Percentiles rank a stretch among this genome's conserved stretches.
phyloP scores from a whole-genome alignment of 1,140 invertebrate species.

The Drosophila orosa region DNA sequence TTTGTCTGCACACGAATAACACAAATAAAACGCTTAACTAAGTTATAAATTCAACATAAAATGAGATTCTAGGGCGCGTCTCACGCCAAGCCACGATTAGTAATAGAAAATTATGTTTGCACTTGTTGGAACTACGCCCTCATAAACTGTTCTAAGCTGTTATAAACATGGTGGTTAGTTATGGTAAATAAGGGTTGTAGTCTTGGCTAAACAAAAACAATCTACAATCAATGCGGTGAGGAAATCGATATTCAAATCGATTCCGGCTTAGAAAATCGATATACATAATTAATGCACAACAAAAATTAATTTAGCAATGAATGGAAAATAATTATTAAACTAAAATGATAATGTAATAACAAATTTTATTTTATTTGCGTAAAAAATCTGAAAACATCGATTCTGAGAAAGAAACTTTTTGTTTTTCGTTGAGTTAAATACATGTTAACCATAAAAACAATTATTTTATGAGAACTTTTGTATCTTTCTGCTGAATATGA shows the following conservation, averaged over 20 bases:
- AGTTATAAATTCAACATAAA: conserved; percentile 38
- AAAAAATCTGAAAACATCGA: no score
- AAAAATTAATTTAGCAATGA: no score
- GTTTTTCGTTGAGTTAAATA: no score
- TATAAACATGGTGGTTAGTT: neutral
- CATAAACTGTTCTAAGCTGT: conserved; percentile 32
- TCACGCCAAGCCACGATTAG: conserved; percentile 54
- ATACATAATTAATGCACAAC: neutral
- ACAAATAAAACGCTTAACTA: conserved; percentile 15
- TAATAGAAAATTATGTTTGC: conserved; percentile 66
- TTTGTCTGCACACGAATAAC: conserved; percentile 19
- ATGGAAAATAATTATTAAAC: no score
- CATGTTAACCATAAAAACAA: neutral
- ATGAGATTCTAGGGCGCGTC: conserved; percentile 31
- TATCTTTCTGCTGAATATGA: no score
- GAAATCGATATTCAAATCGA: neutral
- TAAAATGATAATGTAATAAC: no score
- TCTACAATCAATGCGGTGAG: no score
- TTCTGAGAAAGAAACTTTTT: no score
- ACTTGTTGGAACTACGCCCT: conserved; percentile 82
- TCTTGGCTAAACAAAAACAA: conserved; percentile 1
- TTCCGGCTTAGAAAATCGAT: neutral
- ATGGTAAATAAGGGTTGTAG: neutral
- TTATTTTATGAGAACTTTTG: no score
- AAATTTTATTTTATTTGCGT: no score